Percentiles rank a stretch among this genome's conserved stretches.
These are phyloP conservation scores for Siniperca undulata DNA, from an alignment of 2,797 vertebrate genomes.

Conservation along the genomic window DNA sequence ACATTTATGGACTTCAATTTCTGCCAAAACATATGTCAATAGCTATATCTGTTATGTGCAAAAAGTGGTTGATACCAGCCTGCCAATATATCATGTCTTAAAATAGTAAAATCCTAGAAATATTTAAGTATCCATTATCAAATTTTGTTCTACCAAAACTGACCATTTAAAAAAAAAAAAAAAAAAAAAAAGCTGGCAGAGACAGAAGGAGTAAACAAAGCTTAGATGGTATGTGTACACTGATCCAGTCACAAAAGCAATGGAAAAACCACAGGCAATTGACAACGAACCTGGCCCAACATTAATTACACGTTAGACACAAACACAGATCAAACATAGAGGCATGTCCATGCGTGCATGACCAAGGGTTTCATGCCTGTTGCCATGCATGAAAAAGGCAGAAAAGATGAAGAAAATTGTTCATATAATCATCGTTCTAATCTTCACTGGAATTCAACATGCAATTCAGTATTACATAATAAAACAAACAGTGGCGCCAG, in stretches of 20 bases:
- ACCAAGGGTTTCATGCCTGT: slow-evolving; percentile 61
- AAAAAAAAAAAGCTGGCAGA: slow-evolving; percentile 33
- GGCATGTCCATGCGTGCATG: slow-evolving; percentile 72
- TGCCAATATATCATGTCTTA: slow-evolving; percentile 1
- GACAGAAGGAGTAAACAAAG: slow-evolving; percentile 35
- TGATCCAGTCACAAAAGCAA: slow-evolving; percentile 77
- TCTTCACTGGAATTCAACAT: slow-evolving; percentile 51
- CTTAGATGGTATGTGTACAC: slow-evolving; percentile 37
- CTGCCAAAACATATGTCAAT: neutral
- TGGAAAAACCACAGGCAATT: slow-evolving; percentile 72
- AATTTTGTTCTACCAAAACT: slow-evolving; percentile 2
- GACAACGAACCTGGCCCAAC: slow-evolving; percentile 70
- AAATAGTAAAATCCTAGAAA: slow-evolving; percentile 8
- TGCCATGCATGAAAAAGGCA: slow-evolving; percentile 73
- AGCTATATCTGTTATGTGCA: neutral
- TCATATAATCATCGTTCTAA: slow-evolving; percentile 36
- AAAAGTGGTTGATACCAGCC: neutral
- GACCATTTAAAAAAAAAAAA: neutral
- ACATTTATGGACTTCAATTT: neutral
- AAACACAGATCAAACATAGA: slow-evolving; percentile 69
- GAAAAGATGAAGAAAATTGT: slow-evolving; percentile 42
- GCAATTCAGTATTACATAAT: slow-evolving; percentile 57
- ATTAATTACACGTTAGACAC: slow-evolving; percentile 75
- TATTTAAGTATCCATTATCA: neutral
- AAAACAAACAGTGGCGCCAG: slow-evolving; percentile 68